phyloP scores from a whole-genome alignment of 2,113 vertebrate genomes.

The Elephantulus edwardii region DNA sequence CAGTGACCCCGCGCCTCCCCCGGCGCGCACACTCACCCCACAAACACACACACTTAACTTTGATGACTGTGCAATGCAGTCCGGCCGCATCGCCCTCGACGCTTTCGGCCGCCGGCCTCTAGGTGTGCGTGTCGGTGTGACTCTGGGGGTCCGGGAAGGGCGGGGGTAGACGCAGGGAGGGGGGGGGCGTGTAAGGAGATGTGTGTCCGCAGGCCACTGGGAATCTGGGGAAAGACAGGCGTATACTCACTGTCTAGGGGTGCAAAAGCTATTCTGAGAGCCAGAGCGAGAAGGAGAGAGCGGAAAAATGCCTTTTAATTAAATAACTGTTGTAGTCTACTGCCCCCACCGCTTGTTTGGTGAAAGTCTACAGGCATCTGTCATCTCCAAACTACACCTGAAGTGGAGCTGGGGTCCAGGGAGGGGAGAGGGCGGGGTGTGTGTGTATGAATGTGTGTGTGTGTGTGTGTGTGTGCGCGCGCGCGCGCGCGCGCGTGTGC shows the following conservation, averaged over 20 bases:
- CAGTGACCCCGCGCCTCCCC: constrained; percentile 22
- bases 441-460: constrained; percentile 38
- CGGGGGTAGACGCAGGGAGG: constrained; percentile 30
- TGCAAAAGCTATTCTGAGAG: constrained; percentile 80
- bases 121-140: constrained; percentile 68
- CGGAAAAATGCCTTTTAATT: constrained; percentile 80
- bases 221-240: constrained; percentile 51
- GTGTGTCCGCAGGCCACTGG: constrained; percentile 45
- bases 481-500: neutral
- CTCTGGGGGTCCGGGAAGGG: neutral
- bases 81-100: constrained; percentile 64
- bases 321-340: constrained; percentile 84
- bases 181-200: constrained; percentile 43
- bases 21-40: constrained; percentile 47
- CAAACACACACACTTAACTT: constrained; percentile 81
- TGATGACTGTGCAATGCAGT: constrained; percentile 84
- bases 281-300: constrained; percentile 61
- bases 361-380: constrained; percentile 82
- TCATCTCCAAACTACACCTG: constrained; percentile 78
- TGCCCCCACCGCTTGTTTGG: constrained; percentile 85
- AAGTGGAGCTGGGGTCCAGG: constrained; percentile 70
- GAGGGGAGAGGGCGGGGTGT: constrained; percentile 11
- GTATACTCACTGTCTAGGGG: constrained; percentile 69
- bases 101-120: constrained; percentile 54
- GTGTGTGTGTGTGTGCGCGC: neutral